Evolutionary conservation across 2,113 vertebrate genomes (phyloP).

Genomic region (Marmota monax): DNA sequence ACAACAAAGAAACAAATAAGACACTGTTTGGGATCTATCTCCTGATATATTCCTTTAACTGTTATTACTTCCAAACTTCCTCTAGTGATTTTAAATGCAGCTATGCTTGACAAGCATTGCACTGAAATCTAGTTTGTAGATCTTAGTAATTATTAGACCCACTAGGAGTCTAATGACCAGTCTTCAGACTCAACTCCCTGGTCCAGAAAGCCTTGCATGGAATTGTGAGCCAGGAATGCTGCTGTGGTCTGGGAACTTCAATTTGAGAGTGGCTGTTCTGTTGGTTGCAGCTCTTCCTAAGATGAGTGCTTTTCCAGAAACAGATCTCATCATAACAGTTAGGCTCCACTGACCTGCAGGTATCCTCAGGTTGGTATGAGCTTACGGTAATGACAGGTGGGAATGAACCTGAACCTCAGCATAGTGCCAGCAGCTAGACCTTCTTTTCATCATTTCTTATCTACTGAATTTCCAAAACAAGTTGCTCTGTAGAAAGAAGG

Average conservation of each 20-base stretch:
- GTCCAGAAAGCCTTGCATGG: background rate
- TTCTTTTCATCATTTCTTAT: background rate
- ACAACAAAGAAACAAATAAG: background rate
- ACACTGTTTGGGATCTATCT: background rate
- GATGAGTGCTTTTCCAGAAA: background rate
- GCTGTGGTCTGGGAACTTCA: background rate
- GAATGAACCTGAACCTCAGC: background rate
- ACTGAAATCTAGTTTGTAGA: background rate
- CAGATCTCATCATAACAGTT: too few relatives aligned
- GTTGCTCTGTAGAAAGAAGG: background rate
- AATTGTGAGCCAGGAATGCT: background rate
- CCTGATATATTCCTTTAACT: background rate
- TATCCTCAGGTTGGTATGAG: background rate
- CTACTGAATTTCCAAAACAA: background rate
- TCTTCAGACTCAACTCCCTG: background rate
- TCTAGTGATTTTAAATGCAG: background rate
- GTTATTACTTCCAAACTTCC: background rate
- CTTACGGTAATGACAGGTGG: background rate
- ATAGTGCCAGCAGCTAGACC: too few relatives aligned
- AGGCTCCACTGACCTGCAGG: background rate
- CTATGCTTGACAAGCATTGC: background rate
- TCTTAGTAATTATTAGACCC: background rate
- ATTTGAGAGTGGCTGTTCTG: background rate
- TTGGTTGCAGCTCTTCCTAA: background rate
- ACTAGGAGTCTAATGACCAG: background rate